phyloP scores from a whole-genome alignment of 1,140 invertebrate species.

The Spodoptera frugiperda region DNA sequence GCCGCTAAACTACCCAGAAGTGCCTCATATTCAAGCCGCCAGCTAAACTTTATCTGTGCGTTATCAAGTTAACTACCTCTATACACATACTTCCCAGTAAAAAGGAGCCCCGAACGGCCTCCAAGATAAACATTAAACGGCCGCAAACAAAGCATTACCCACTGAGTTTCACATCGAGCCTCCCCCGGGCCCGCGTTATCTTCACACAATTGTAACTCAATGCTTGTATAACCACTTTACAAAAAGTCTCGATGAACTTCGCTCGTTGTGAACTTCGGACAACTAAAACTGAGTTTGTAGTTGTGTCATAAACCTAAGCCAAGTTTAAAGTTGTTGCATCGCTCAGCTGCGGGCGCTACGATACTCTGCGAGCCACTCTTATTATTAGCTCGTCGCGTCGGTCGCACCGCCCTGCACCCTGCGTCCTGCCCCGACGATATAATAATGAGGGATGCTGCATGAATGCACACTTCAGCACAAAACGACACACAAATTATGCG shows the following conservation, averaged over 20 bases:
- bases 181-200: constrained; percentile 6
- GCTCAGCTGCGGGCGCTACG: neutral
- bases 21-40: no score
- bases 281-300: constrained; percentile 33
- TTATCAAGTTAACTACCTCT: no score
- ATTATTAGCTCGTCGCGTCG: constrained; percentile 10
- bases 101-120: neutral
- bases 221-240: constrained; percentile 18
- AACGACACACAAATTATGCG: no score
- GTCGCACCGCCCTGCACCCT: neutral
- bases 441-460: neutral
- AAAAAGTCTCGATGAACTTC: constrained; percentile 15
- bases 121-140: neutral
- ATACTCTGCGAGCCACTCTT: neutral
- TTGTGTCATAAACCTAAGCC: constrained; percentile 29
- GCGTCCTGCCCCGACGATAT: neutral
- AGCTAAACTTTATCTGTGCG: no score
- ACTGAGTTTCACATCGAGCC: constrained; percentile 20
- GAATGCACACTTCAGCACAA: no score
- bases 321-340: constrained; percentile 33
- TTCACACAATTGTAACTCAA: constrained; percentile 26
- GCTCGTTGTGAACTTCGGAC: constrained; percentile 22
- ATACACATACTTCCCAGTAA: no score
- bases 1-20: no score
- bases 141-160: neutral